These are phyloP conservation scores for Macrochelys suwanniensis DNA, from an alignment of 2,797 vertebrate species.

Conservation along the genomic window DNA sequence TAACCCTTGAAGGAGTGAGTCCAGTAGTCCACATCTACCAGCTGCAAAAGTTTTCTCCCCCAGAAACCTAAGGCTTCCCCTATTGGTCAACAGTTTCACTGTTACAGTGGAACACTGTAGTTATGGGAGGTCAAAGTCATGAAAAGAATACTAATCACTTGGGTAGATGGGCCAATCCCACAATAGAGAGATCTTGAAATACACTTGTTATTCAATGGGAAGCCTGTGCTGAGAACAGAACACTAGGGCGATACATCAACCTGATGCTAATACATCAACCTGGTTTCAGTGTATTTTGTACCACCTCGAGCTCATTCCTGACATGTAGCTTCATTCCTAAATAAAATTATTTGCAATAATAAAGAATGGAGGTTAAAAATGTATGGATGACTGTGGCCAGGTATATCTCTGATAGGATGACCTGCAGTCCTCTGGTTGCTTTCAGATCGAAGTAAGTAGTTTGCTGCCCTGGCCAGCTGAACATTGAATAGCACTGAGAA, in stretches of 20 bases:
- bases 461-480: neutral
- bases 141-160: neutral
- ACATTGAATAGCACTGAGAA: neutral
- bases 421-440: neutral
- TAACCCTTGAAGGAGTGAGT: conserved; percentile 39
- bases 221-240: neutral
- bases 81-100: conserved; percentile 20
- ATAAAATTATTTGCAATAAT: neutral
- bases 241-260: neutral
- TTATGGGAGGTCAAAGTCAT: neutral
- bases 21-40: neutral
- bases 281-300: neutral
- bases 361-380: neutral
- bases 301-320: neutral
- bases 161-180: neutral
- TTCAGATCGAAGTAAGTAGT: neutral
- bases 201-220: neutral
- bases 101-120: neutral
- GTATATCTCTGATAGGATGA: neutral
- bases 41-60: neutral
- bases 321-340: neutral
- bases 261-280: neutral
- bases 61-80: neutral
- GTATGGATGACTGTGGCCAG: neutral
- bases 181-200: neutral